A percentile compares a stretch with the other conserved stretches of the same genome.
Conservation (phyloP, 2,797 vertebrate genomes). For the Galago senegalensis region DNA sequence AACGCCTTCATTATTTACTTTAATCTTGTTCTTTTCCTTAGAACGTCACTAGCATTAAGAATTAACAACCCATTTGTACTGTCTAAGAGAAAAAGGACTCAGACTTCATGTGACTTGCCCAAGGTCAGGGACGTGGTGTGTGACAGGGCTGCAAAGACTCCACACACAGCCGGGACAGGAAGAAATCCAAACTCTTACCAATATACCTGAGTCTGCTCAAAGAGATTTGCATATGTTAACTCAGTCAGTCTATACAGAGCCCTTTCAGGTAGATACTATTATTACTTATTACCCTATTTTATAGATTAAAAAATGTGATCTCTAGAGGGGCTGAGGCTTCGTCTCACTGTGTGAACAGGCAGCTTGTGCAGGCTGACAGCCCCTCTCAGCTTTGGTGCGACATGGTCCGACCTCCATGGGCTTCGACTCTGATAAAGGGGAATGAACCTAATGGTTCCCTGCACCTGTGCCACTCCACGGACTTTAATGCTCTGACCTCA, state of each 20-base stretch:
- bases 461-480: not conserved
- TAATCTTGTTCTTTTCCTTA: not conserved
- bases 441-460: not conserved
- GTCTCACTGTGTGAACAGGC: not conserved
- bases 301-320: not conserved
- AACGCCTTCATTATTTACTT: too few relatives aligned
- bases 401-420: too few relatives aligned
- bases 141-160: not conserved
- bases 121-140: not conserved
- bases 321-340: not conserved
- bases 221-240: not conserved
- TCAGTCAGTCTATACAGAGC: not conserved
- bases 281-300: not conserved
- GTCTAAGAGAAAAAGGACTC: not conserved
- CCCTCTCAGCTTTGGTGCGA: accelerated
- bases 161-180: not conserved
- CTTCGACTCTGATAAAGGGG: not conserved
- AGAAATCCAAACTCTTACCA: not conserved
- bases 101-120: not conserved
- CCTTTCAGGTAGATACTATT: too few relatives aligned
- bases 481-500: not conserved
- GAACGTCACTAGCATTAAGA: not conserved
- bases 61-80: not conserved
- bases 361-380: not conserved
- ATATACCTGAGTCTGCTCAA: not conserved